These are phyloP conservation scores for Apodemia zela DNA, from an alignment of 2,888 invertebrate species.

Conservation along the genomic window DNA sequence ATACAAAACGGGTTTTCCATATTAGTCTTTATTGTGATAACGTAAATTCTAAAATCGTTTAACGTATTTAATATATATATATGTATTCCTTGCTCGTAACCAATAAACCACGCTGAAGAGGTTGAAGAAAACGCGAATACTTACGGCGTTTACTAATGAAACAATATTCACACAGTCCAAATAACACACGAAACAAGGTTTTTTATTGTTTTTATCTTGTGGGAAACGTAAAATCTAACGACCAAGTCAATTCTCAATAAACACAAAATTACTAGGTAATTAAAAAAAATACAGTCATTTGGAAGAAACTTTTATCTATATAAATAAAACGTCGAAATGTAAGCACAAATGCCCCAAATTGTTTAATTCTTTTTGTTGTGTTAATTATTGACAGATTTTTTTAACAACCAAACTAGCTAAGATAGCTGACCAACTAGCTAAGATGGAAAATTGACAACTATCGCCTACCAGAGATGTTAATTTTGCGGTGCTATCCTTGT, in stretches of 20 bases:
- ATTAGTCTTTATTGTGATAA: neutral
- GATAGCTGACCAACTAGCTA: too few relatives aligned
- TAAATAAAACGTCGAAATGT: too few relatives aligned
- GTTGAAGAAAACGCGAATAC: slow-evolving; percentile 17
- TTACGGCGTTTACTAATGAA: slow-evolving; percentile 7
- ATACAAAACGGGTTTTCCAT: neutral
- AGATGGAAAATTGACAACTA: too few relatives aligned
- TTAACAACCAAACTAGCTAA: too few relatives aligned
- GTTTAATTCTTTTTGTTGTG: too few relatives aligned
- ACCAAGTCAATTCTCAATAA: slow-evolving; percentile 6
- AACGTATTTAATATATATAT: slow-evolving; percentile 2
- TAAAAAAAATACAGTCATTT: too few relatives aligned
- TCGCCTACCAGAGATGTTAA: too few relatives aligned
- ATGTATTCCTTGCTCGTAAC: slow-evolving; percentile 18
- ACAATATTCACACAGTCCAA: slow-evolving; percentile 12
- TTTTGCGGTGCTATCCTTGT: too few relatives aligned
- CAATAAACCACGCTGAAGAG: slow-evolving; percentile 25
- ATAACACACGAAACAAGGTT: neutral
- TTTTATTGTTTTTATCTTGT: neutral
- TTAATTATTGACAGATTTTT: too few relatives aligned
- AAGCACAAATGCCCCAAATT: too few relatives aligned
- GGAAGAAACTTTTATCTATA: too few relatives aligned
- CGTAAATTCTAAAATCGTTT: neutral
- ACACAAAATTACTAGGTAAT: neutral
- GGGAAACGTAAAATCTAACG: neutral